These are phyloP conservation scores for Drosophila pseudoananassae DNA, from an alignment of 1,140 invertebrate species.

Conservation along the genomic window DNA sequence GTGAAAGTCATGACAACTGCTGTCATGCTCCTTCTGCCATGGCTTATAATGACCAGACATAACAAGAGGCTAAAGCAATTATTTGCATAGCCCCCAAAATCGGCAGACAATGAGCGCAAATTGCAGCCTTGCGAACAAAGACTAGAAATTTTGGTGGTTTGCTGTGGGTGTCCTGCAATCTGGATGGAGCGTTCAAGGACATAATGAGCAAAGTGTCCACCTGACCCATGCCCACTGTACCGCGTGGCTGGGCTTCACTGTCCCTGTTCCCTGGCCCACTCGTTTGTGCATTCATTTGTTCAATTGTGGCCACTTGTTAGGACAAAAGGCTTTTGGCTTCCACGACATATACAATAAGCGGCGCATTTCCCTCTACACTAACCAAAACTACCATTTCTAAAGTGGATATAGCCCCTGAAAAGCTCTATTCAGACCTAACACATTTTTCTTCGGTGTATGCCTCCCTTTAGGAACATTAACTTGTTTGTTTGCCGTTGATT, in stretches of 20 bases:
- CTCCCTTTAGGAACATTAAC: slow-evolving; percentile 57
- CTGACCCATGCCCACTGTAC: slow-evolving; percentile 36
- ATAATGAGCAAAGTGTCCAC: slow-evolving; percentile 51
- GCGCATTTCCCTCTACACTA: slow-evolving; percentile 52
- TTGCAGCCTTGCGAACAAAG: slow-evolving; percentile 46
- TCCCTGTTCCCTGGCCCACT: slow-evolving; percentile 33
- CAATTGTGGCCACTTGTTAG: slow-evolving; percentile 79
- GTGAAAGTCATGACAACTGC: slow-evolving; percentile 48
- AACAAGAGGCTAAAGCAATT: slow-evolving; percentile 77
- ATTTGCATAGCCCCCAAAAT: slow-evolving; percentile 66
- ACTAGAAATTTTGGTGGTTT: slow-evolving; percentile 12
- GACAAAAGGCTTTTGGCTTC: slow-evolving; percentile 60
- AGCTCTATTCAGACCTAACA: neutral
- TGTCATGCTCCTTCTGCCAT: slow-evolving; percentile 11
- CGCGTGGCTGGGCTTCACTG: slow-evolving; percentile 14
- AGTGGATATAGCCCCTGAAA: neutral
- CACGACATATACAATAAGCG: slow-evolving; percentile 56
- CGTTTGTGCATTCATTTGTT: slow-evolving; percentile 77
- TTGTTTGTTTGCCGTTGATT: slow-evolving; percentile 76
- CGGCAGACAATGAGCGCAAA: slow-evolving; percentile 67
- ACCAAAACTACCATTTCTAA: neutral
- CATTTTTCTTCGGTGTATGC: slow-evolving; percentile 14
- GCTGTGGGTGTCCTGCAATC: slow-evolving; percentile 24
- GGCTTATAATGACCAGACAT: slow-evolving; percentile 48
- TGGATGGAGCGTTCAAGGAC: slow-evolving; percentile 7